A percentile compares a stretch with the other conserved stretches of the same genome.
These are phyloP conservation scores for Boloria euphrosyne DNA, from an alignment of 2,888 invertebrate genomes.

Conservation along the genomic window DNA sequence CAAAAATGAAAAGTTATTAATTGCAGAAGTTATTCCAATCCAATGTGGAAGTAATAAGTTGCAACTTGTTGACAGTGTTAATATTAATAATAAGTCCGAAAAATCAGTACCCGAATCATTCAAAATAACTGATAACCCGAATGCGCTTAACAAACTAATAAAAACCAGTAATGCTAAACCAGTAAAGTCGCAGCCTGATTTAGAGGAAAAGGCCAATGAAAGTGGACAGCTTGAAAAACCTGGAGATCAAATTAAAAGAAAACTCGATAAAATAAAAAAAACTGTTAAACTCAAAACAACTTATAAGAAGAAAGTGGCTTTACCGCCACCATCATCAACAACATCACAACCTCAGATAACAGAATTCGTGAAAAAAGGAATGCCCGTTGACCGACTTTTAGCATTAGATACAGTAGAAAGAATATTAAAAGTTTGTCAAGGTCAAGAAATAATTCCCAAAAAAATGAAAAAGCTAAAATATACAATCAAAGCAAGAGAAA, in stretches of 20 bases:
- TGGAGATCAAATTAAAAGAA: no score
- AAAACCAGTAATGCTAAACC: no score
- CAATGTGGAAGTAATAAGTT: constrained; percentile 39
- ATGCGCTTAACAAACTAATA: no score
- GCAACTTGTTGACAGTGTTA: constrained; percentile 33
- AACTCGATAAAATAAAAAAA: no score
- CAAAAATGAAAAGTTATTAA: constrained; percentile 62
- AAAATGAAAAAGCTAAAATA: constrained; percentile 10
- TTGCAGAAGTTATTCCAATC: constrained; percentile 66
- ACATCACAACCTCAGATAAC: constrained; percentile 19
- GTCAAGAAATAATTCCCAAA: constrained; percentile 18
- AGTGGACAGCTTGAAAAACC: no score
- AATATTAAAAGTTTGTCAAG: constrained; percentile 56
- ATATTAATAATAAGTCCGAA: not conserved
- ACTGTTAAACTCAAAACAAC: not conserved
- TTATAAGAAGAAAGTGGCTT: not conserved
- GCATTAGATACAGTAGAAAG: constrained; percentile 62
- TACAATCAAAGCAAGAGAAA: constrained; percentile 25
- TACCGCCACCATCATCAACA: not conserved
- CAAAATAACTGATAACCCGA: no score
- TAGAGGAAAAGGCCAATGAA: no score
- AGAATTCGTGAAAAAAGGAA: constrained; percentile 4
- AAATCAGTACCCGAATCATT: not conserved
- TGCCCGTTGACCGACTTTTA: constrained; percentile 44
- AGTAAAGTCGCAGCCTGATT: no score